Conservation (phyloP, 2,113 vertebrate species). For the Hypocryptadius cinnamomeus region DNA sequence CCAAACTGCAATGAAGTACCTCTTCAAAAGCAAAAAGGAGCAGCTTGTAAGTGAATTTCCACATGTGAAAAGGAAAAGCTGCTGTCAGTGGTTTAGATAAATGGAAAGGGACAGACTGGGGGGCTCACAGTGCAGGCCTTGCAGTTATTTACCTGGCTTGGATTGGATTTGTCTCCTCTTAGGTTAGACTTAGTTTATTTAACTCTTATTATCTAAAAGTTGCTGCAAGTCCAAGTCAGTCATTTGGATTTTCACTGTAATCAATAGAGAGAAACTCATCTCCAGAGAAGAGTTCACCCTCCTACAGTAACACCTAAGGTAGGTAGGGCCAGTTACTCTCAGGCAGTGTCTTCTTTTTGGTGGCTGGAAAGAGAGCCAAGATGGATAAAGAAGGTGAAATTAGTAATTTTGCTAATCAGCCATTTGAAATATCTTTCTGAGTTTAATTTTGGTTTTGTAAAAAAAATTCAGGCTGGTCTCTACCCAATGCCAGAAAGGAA, state of each 20-base stretch:
- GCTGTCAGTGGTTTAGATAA: background rate
- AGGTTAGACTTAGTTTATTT: background rate
- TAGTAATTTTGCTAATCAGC: background rate
- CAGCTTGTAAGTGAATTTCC: slow-evolving; percentile 56
- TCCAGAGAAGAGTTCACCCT: background rate
- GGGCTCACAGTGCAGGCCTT: accelerated
- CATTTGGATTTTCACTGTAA: background rate
- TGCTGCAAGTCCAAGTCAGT: background rate
- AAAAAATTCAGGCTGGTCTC: background rate
- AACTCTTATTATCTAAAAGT: background rate
- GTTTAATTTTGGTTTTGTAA: background rate
- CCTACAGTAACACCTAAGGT: background rate
- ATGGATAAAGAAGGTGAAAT: background rate
- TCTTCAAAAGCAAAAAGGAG: slow-evolving; percentile 63
- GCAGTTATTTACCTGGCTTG: background rate
- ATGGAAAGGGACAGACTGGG: background rate
- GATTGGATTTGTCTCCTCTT: background rate
- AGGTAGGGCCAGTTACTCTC: background rate
- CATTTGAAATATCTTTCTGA: background rate
- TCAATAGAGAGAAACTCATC: background rate
- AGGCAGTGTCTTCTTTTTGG: background rate
- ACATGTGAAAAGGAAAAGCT: background rate
- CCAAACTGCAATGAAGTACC: slow-evolving; percentile 65
- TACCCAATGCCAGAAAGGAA: background rate
- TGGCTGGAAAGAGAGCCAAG: background rate